Evolutionary conservation across 92 coral and sea anemone genomes (phyloP).

Genomic region (Epizoanthus ramosus): DNA sequence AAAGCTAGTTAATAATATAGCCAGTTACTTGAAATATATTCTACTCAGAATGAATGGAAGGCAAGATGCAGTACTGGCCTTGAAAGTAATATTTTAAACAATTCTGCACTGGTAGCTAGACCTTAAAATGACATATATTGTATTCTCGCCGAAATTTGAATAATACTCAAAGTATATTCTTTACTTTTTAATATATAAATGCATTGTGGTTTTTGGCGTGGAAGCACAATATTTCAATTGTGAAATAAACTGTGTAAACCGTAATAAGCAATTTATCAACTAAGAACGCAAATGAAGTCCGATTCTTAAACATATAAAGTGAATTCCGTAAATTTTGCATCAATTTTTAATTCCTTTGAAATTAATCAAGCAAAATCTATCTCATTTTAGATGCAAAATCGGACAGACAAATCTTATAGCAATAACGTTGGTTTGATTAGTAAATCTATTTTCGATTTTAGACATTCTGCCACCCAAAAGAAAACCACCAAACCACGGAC

Average conservation of each 20-base stretch:
- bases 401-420: not conserved
- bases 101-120: not conserved
- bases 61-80: not conserved
- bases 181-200: not conserved
- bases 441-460: not conserved
- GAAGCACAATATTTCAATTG: not conserved
- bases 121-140: not conserved
- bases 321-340: conserved; percentile 29
- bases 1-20: no score
- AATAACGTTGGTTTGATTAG: not conserved
- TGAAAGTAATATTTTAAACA: not conserved
- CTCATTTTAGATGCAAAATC: not conserved
- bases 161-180: not conserved
- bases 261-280: not conserved
- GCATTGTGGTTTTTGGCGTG: not conserved
- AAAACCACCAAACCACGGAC: not conserved
- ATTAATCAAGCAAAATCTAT: conserved; percentile 10
- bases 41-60: no score
- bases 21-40: no score
- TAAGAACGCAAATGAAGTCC: not conserved
- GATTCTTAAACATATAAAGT: conserved; percentile 1
- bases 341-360: conserved; percentile 26
- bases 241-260: not conserved
- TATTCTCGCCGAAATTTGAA: not conserved
- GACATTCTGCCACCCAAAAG: not conserved